phyloP scores from a whole-genome alignment of 2,888 invertebrate species.

The Nephrotoma flavescens region DNA sequence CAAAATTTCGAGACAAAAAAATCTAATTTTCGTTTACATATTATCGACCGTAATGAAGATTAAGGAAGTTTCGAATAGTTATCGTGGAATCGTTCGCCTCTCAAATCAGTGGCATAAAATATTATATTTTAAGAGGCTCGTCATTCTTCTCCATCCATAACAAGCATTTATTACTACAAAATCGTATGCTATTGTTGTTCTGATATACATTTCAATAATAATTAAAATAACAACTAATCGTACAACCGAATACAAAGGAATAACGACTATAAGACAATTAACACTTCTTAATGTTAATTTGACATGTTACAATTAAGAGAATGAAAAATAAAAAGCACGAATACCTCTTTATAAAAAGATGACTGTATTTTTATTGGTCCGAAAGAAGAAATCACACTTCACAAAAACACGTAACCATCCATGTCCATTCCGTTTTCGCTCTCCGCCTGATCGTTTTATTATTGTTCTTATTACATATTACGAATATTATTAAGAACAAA shows the following conservation, averaged over 20 bases:
- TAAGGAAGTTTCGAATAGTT: too few species aligned
- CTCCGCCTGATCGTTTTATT: background rate
- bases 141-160: too few species aligned
- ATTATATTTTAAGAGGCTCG: too few species aligned
- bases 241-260: background rate
- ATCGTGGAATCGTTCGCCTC: too few species aligned
- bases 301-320: constrained; percentile 1
- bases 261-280: background rate
- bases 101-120: too few species aligned
- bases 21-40: too few species aligned
- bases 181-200: background rate
- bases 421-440: background rate
- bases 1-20: too few species aligned
- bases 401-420: background rate
- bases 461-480: background rate
- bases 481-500: background rate
- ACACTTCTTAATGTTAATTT: constrained; percentile 4
- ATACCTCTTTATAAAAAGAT: background rate
- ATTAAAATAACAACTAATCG: background rate
- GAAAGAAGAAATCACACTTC: background rate
- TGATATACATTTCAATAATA: background rate
- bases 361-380: background rate
- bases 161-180: background rate
- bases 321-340: background rate
- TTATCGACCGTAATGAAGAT: too few species aligned